Evolutionary conservation across 2,888 invertebrate genomes (phyloP).

Genomic region (Ypsolopha sequella): DNA sequence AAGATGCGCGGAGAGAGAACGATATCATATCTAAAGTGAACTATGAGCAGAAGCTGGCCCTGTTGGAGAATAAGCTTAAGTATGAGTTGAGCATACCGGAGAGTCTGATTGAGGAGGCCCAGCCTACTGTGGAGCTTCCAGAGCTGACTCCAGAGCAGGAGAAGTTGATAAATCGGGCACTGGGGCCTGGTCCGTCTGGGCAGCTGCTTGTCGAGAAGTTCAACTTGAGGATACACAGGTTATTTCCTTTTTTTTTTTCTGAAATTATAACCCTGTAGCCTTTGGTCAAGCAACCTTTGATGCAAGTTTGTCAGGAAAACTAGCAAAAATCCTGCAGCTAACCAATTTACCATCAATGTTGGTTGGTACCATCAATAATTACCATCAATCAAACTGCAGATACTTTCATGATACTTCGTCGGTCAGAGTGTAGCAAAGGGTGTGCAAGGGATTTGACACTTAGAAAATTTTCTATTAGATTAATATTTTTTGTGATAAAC

Average conservation of each 20-base stretch:
- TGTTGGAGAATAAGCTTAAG: slow-evolving; percentile 53
- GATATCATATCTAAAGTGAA: slow-evolving; percentile 60
- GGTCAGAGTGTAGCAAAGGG: too few species aligned
- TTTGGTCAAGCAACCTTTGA: too few species aligned
- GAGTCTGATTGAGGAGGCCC: slow-evolving; percentile 54
- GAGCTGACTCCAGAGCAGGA: slow-evolving; percentile 78
- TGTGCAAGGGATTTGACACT: too few species aligned
- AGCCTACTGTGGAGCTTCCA: slow-evolving; percentile 59
- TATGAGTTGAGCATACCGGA: slow-evolving; percentile 62
- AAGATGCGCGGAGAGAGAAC: slow-evolving; percentile 53
- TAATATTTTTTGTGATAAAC: too few species aligned
- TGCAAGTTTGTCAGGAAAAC: too few species aligned
- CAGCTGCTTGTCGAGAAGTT: slow-evolving; percentile 75
- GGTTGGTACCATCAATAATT: too few species aligned
- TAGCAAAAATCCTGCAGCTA: too few species aligned
- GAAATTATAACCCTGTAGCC: too few species aligned
- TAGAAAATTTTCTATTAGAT: too few species aligned
- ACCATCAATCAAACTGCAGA: too few species aligned
- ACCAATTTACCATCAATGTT: too few species aligned
- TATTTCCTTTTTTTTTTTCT: slow-evolving; percentile 6
- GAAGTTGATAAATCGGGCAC: slow-evolving; percentile 66
- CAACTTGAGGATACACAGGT: slow-evolving; percentile 62
- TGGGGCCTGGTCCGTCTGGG: slow-evolving; percentile 70
- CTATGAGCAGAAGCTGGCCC: slow-evolving; percentile 50
- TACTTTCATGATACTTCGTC: too few species aligned